Conservation (phyloP, 2,888 invertebrate genomes). For the Diaprepes abbreviatus region DNA sequence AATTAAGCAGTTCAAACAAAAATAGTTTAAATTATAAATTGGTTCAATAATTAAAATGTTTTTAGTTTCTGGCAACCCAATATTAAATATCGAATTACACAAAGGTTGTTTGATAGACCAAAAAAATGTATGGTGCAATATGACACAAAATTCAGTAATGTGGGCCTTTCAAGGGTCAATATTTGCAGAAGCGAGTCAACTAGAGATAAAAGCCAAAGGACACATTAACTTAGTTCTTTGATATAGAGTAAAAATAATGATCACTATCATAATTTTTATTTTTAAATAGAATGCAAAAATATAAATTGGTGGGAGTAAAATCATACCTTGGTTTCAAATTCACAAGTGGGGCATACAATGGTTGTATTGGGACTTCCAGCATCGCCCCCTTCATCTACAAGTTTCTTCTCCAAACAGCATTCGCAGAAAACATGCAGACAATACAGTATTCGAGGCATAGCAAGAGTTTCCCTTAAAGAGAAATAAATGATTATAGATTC, state of each 20-base stretch:
- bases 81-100: slow-evolving; percentile 6
- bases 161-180: no score
- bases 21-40: slow-evolving; percentile 12
- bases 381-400: slow-evolving; percentile 80
- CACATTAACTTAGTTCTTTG: no score
- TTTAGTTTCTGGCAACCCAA: slow-evolving; percentile 10
- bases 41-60: not conserved
- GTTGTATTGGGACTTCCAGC: slow-evolving; percentile 75
- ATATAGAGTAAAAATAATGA: no score
- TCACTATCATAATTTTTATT: no score
- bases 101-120: not conserved
- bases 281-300: no score
- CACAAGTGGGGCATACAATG: slow-evolving; percentile 85
- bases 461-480: slow-evolving; percentile 68
- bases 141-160: not conserved
- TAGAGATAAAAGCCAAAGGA: no score
- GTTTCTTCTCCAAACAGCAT: slow-evolving; percentile 86
- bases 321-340: slow-evolving; percentile 88
- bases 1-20: slow-evolving; percentile 13
- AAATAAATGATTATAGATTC: no score
- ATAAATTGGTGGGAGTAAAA: no score
- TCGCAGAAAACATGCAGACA: slow-evolving; percentile 98
- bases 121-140: slow-evolving; percentile 8
- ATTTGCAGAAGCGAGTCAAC: no score
- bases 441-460: slow-evolving; percentile 88